Conservation (phyloP, 2,113 vertebrate species). For the Alces alces region DNA sequence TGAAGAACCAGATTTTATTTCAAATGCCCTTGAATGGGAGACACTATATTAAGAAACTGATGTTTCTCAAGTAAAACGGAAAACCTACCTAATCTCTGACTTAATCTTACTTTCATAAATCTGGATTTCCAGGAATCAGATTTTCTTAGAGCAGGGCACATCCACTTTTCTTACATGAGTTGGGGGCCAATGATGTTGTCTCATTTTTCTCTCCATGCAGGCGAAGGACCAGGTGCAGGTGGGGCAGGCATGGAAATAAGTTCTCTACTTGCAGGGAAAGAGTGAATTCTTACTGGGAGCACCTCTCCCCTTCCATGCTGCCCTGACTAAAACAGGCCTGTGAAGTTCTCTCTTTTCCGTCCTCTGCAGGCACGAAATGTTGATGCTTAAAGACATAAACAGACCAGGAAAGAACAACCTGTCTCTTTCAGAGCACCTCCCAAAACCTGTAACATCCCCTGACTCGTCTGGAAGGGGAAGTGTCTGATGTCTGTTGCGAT, state of each 20-base stretch:
- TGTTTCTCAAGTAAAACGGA: conserved; percentile 27
- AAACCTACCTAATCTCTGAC: not conserved
- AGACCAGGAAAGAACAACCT: not conserved
- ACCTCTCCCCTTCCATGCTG: not conserved
- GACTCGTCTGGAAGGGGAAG: not conserved
- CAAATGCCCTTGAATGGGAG: not conserved
- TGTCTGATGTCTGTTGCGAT: not conserved
- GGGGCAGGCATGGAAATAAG: not conserved
- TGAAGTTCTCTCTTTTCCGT: not conserved
- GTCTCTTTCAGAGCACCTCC: not conserved
- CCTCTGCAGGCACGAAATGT: not conserved
- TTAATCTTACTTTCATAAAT: conserved; percentile 34
- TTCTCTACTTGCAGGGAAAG: not conserved
- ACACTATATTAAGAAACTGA: conserved; percentile 22
- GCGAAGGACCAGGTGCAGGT: not conserved
- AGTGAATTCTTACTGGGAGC: not conserved
- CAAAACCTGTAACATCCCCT: not conserved
- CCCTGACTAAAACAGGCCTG: not conserved
- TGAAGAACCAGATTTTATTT: conserved; percentile 3
- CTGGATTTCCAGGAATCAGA: not conserved
- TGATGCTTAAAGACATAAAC: not conserved
- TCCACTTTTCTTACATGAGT: not conserved
- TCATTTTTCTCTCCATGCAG: not conserved
- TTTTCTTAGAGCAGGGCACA: not conserved
- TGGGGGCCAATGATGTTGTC: not conserved